Evolutionary conservation across 2,113 vertebrate genomes (phyloP), one percentile per base, ranked within the genome.

Genomic region (Erythrolamprus reginae): DNA sequence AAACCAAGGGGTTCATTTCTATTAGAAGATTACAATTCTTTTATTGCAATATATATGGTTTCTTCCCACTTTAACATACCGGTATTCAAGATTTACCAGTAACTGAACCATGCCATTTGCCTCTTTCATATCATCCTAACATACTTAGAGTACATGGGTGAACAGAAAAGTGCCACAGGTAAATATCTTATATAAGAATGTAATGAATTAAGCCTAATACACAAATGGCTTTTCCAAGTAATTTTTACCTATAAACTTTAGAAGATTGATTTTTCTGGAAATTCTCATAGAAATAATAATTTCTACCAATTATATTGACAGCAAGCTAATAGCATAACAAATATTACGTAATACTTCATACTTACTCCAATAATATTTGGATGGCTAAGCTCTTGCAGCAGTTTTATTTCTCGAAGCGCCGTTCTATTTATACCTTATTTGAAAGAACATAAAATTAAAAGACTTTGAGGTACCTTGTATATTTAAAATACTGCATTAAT

Each of bases 351-450:
- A 96, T 12, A 89, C 48, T 94, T 93, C 17, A 92, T 95, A 98
- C 97, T 96, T 96, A 99, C 99, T 93, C 99, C 99, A 95, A 99
- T 99, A 94, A 99, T 99, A 96, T 99, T 99, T 58, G 97, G 97
- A 97, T 99, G 99, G 95, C 98, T 99, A 90, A 99, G 96, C 84
- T 99, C 99, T 92, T 99, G 99, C 84, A 99, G 96, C 90, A 99
- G 96, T 91, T 99, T 99, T 96, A 99, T 99, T 92, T 99, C 99
- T 94, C 99, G 96, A 52, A 99, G 98, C 38, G 99, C 99, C 85
- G 99, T 99, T 95, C 99, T 98, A 92, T 99, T 99, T 96, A 99
- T 99, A 95, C 99, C 99, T 99, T 94, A 1, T 92, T 87, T 42
- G 1, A 58, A 83, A 19, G 53, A 24, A 7, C 23, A 50, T 15